A percentile compares a stretch with the other conserved stretches of the same genome.
These are phyloP conservation scores for Phyto melanocephala DNA, from an alignment of 2,888 invertebrate genomes.

Conservation along the genomic window DNA sequence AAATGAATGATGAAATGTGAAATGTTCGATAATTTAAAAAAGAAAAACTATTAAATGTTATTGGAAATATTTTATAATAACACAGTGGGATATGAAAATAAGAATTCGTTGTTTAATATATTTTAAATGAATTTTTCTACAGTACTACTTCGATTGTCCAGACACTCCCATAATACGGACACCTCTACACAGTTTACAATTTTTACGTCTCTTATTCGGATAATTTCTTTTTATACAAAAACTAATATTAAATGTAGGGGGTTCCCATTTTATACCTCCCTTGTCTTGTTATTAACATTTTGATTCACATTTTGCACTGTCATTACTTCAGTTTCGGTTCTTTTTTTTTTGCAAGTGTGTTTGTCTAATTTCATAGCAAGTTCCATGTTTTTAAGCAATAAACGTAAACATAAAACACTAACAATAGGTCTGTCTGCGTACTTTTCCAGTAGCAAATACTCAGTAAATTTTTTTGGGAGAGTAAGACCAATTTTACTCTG, in stretches of 20 bases:
- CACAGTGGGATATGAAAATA: not conserved
- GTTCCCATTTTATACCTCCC: not conserved
- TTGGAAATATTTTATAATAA: not conserved
- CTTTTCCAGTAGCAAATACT: too few relatives aligned
- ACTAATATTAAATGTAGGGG: not conserved
- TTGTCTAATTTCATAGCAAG: not conserved
- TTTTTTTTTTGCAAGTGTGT: not conserved
- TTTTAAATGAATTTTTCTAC: not conserved
- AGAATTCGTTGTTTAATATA: not conserved
- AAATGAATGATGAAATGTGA: slow-evolving; percentile 43
- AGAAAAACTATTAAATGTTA: slow-evolving; percentile 36
- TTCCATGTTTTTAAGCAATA: not conserved
- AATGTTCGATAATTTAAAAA: slow-evolving; percentile 50
- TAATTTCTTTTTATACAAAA: not conserved
- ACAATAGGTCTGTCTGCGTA: too few relatives aligned
- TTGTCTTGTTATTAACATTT: not conserved
- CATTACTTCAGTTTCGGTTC: slow-evolving; percentile 14
- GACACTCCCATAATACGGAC: not conserved
- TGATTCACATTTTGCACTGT: slow-evolving; percentile 8
- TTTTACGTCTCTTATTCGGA: not conserved
- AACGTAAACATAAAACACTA: not conserved
- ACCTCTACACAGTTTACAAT: not conserved
- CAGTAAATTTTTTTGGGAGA: too few relatives aligned
- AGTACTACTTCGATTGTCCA: not conserved
- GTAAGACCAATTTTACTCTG: too few relatives aligned